phyloP scores from a whole-genome alignment of 2,888 invertebrate species.

The Meliscaeva auricollis region DNA sequence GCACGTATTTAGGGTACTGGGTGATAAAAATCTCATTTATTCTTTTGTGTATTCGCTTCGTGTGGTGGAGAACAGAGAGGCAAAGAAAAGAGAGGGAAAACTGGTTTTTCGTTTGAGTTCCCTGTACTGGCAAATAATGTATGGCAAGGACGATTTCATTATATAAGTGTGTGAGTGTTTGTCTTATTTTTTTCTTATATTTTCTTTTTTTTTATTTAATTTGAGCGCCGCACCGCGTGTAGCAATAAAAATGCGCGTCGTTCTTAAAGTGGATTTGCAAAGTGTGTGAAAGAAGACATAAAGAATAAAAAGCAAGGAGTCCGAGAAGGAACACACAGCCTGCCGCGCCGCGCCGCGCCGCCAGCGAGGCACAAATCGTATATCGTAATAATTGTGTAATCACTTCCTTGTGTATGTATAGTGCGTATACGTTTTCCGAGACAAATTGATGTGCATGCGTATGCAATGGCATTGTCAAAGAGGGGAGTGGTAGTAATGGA shows the following conservation, averaged over 20 bases:
- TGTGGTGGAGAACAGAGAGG: not conserved
- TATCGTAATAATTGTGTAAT: slow-evolving; percentile 65
- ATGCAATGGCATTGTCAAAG: slow-evolving; percentile 26
- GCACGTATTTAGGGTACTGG: slow-evolving; percentile 76
- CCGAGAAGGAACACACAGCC: not conserved
- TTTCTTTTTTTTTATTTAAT: slow-evolving; percentile 29
- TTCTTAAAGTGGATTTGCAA: slow-evolving; percentile 23
- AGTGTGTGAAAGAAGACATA: not conserved
- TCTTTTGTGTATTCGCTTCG: slow-evolving; percentile 8
- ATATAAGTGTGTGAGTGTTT: slow-evolving; percentile 52
- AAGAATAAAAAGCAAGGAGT: not conserved
- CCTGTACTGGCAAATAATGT: not conserved
- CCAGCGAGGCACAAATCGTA: slow-evolving; percentile 32
- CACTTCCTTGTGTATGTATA: slow-evolving; percentile 46
- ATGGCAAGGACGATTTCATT: slow-evolving; percentile 69
- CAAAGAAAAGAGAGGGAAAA: slow-evolving; percentile 1
- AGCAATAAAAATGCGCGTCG: slow-evolving; percentile 46
- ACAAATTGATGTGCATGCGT: slow-evolving; percentile 73
- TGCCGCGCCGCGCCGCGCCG: not conserved
- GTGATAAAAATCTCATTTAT: slow-evolving; percentile 74
- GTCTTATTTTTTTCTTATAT: slow-evolving; percentile 1
- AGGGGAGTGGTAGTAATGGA: not conserved
- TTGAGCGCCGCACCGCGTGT: slow-evolving; percentile 3
- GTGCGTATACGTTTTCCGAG: slow-evolving; percentile 51
- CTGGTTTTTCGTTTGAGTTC: slow-evolving; percentile 37